Conservation (phyloP, 2,888 invertebrate genomes). For the Corythucha ciliata region DNA sequence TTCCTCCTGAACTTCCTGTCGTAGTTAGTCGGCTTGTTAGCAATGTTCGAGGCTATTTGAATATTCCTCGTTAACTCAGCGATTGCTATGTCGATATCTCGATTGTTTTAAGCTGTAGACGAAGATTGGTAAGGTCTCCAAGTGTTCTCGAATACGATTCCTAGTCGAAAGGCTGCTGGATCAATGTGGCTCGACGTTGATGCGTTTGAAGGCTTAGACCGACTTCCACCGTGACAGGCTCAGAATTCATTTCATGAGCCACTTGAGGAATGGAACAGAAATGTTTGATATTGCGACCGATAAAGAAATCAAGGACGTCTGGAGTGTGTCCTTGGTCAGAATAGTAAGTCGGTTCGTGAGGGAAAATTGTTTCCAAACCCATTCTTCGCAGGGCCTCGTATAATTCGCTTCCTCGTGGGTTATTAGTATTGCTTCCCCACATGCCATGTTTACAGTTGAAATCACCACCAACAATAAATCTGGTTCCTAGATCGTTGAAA, state of each 20-base stretch:
- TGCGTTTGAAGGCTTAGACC: constrained; percentile 2
- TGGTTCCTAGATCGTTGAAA: background rate
- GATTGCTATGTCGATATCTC: constrained; percentile 9
- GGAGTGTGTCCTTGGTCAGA: constrained; percentile 2
- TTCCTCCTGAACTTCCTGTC: too few relatives aligned
- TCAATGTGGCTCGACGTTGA: background rate
- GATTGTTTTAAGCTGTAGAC: background rate
- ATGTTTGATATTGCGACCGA: background rate
- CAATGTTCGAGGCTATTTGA: background rate
- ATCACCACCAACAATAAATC: constrained; percentile 6
- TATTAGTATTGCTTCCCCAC: background rate
- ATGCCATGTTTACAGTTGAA: constrained; percentile 6
- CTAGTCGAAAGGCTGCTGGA: constrained; percentile 12
- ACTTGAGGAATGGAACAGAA: background rate
- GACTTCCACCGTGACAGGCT: constrained; percentile 11
- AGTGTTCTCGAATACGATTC: constrained; percentile 2
- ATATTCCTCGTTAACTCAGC: constrained; percentile 7
- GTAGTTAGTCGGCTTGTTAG: background rate
- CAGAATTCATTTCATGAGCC: constrained; percentile 3
- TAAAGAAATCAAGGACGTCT: constrained; percentile 10
- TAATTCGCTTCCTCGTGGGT: background rate
- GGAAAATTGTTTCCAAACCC: constrained; percentile 6
- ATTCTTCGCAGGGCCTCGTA: constrained; percentile 1
- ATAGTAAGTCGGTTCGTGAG: constrained; percentile 11
- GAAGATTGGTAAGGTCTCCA: constrained; percentile 3